Conservation (phyloP, 2,888 invertebrate species). For the Oscheius sp. region DNA sequence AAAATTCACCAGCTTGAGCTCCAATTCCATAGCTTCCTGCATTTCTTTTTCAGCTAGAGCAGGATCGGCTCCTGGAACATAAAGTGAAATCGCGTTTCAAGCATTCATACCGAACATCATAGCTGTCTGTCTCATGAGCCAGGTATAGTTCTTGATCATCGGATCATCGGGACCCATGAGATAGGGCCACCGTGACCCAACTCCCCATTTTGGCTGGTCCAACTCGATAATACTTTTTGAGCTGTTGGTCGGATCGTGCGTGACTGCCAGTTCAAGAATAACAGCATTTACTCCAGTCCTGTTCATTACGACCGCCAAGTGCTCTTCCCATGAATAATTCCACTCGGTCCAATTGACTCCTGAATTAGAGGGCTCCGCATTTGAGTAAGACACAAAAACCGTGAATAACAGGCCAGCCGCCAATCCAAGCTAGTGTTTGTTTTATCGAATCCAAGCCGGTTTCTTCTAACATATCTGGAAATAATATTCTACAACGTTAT, state of each 20-base stretch:
- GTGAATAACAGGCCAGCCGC: slow-evolving; percentile 72
- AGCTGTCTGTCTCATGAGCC: slow-evolving; percentile 65
- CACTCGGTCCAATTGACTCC: slow-evolving; percentile 63
- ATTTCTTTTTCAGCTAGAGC: slow-evolving; percentile 60
- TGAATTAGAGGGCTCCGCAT: slow-evolving; percentile 4
- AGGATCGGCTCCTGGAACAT: slow-evolving; percentile 56
- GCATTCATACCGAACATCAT: slow-evolving; percentile 47
- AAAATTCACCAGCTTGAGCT: slow-evolving; percentile 66
- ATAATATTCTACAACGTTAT: not conserved
- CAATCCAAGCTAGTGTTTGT: slow-evolving; percentile 62
- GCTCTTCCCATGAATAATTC: slow-evolving; percentile 65
- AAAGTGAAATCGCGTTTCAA: not conserved
- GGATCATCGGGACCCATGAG: slow-evolving; percentile 64
- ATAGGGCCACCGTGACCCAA: slow-evolving; percentile 67
- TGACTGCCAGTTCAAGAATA: slow-evolving; percentile 68
- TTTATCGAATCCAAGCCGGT: slow-evolving; percentile 58
- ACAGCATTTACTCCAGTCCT: slow-evolving; percentile 67
- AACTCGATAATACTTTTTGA: slow-evolving; percentile 61
- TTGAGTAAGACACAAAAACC: slow-evolving; percentile 33
- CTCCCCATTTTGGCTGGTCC: slow-evolving; percentile 71
- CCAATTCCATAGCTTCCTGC: slow-evolving; percentile 67
- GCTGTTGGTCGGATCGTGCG: slow-evolving; percentile 71
- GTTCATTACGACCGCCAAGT: slow-evolving; percentile 65
- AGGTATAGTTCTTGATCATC: slow-evolving; percentile 68
- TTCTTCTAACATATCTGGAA: slow-evolving; percentile 56